Evolutionary conservation across 2,113 vertebrate genomes (phyloP).

Genomic region (Notothenia rossii): DNA sequence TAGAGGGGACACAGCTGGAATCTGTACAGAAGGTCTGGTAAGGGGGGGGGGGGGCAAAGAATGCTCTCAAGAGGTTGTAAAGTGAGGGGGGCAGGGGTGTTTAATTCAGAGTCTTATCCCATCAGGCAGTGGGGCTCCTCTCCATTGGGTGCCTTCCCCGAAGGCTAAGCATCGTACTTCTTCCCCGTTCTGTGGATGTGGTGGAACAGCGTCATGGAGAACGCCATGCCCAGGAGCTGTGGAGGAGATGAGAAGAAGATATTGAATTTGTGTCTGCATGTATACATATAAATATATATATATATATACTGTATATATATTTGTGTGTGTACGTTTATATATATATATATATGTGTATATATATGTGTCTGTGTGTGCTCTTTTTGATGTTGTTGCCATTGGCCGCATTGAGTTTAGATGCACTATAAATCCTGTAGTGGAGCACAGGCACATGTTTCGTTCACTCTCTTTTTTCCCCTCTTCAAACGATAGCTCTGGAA

Average conservation of each 20-base stretch:
- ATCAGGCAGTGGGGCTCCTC: slow-evolving; percentile 66
- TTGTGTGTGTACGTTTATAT: neutral
- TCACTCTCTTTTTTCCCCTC: slow-evolving; percentile 13
- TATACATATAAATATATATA: neutral
- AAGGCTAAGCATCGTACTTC: slow-evolving; percentile 94
- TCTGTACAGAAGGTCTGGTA: slow-evolving; percentile 73
- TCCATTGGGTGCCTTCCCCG: slow-evolving; percentile 8
- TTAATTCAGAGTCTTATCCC: slow-evolving; percentile 78
- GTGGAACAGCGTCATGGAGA: slow-evolving; percentile 99
- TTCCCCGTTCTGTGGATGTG: slow-evolving; percentile 98
- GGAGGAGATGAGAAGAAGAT: slow-evolving; percentile 59
- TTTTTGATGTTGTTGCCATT: slow-evolving; percentile 43
- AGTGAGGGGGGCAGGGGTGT: slow-evolving; percentile 45
- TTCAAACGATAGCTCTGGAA: slow-evolving; percentile 50
- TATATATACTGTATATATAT: no score
- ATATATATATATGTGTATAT: neutral
- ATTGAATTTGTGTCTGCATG: slow-evolving; percentile 24
- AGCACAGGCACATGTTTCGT: slow-evolving; percentile 7
- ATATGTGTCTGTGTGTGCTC: slow-evolving; percentile 3
- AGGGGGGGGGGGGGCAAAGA: neutral
- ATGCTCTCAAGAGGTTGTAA: slow-evolving; percentile 34
- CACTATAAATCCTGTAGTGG: slow-evolving; percentile 41
- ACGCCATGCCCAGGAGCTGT: slow-evolving; percentile 99
- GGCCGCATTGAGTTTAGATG: slow-evolving; percentile 38
- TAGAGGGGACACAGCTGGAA: slow-evolving; percentile 73